A percentile compares a stretch with the other conserved stretches of the same genome.
phyloP scores from a whole-genome alignment of 1,140 invertebrate species.

The Metopolophium dirhodum region DNA sequence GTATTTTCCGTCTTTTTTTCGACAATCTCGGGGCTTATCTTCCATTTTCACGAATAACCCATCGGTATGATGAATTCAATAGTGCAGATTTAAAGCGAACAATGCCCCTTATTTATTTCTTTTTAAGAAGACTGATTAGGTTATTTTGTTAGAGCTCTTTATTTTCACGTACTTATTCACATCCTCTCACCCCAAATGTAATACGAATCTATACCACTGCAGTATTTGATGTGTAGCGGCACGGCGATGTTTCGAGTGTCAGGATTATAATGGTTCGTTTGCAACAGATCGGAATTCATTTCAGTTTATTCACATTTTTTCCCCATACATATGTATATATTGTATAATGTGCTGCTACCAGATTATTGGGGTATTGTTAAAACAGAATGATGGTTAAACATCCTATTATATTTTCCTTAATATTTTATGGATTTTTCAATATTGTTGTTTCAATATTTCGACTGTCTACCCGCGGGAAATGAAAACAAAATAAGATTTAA shows the following conservation, averaged over 20 bases:
- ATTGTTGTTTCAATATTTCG: not conserved
- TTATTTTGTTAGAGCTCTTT: conserved; percentile 46
- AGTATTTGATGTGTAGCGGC: conserved; percentile 14
- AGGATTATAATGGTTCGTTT: conserved; percentile 35
- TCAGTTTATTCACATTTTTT: conserved; percentile 19
- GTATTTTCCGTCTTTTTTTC: conserved; percentile 27
- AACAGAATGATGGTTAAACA: not conserved
- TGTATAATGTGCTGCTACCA: not conserved
- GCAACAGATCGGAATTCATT: conserved; percentile 23
- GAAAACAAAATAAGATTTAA: not conserved
- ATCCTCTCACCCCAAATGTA: not conserved
- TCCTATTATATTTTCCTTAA: not conserved
- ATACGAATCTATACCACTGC: conserved; percentile 32
- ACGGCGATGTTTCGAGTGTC: conserved; percentile 31
- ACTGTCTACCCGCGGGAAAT: not conserved
- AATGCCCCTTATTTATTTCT: conserved; percentile 50
- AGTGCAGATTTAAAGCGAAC: conserved; percentile 43
- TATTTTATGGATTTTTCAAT: not conserved
- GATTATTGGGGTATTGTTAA: not conserved
- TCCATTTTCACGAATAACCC: not conserved
- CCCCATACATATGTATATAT: not conserved
- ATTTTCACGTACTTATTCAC: conserved; percentile 30
- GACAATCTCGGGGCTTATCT: conserved; percentile 37
- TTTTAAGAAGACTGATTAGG: conserved; percentile 56
- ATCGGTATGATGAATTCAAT: not conserved